Base-by-base conservation (phyloP, 2,888 invertebrate genomes). In the Ptychoptera albimana region DNA sequence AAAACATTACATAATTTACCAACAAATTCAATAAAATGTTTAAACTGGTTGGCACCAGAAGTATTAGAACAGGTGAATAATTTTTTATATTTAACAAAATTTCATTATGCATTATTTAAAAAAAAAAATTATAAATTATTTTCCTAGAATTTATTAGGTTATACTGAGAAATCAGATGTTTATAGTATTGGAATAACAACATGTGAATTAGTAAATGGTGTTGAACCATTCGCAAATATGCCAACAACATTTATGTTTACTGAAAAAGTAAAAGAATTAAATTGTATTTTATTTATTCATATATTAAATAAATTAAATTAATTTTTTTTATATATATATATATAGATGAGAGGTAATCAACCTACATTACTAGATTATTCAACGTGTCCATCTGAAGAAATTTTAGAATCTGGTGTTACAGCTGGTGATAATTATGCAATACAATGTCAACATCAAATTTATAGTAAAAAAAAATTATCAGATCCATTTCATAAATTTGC, bases 11-110 rank as follows among this genome's bases (percentile, higher is more conserved):
- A 86, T 63, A 77, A 78, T 37, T 79, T 88, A 59, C 86, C 88
- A 1, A 70, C 75, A 0, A 82, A 82, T 56, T 63, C 66, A 11
- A 53, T 52, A 35, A 56, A 59, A 13, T 71, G 74, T 49, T 67
- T 93, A 6, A 85, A 87, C 64, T 94, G 92, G 89, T 71, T 91
- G 11, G 91, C 92, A 55, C 93, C 93, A 0, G 93, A 94, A 62
- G 67, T 93, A 9, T 66, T 94, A 36, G 83, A 86, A 64, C 93
- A 93, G 71, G 32, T 32, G n/a, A 32, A 7, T 32, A 32, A 7
- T 9, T 7, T 30, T 30, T 30, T 30, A 8, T 30, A 79, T 77
- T 34, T 23, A 23, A 44, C 15, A 35, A 29, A 37, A 16, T 35
- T 40, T 13, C 2, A 41, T 14, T 45, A 46, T 48, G 37, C 9